These are phyloP conservation scores for Megaceryle torquata DNA, from an alignment of 2,113 vertebrate species.

Conservation along the genomic window DNA sequence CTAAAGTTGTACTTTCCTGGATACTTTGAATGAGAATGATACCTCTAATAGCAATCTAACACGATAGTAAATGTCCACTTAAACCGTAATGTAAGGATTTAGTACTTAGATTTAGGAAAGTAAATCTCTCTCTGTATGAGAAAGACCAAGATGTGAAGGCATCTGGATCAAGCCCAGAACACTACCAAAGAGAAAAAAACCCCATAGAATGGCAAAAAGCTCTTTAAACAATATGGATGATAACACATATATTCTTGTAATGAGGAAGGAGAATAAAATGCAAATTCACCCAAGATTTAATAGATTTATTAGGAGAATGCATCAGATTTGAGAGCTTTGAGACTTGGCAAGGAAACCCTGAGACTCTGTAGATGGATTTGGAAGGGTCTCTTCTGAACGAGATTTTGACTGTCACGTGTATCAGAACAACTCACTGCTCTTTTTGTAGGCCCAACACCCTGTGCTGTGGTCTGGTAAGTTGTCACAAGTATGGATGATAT, in stretches of 20 bases:
- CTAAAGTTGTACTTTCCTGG: constrained; percentile 26
- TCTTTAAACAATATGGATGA: constrained; percentile 36
- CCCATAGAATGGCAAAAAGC: not conserved
- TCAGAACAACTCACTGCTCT: not conserved
- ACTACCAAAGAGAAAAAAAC: not conserved
- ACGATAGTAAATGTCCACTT: constrained; percentile 39
- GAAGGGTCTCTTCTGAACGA: not conserved
- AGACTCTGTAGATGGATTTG: not conserved
- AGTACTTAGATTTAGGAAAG: not conserved
- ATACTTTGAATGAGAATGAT: constrained; percentile 18
- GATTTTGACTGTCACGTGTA: not conserved
- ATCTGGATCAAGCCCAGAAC: constrained; percentile 25
- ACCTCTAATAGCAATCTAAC: constrained; percentile 30
- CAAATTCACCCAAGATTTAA: constrained; percentile 50
- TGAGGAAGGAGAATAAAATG: constrained; percentile 60
- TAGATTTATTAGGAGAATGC: constrained; percentile 59
- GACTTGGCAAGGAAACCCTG: constrained; percentile 7
- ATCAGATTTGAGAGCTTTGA: constrained; percentile 27
- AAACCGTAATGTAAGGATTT: constrained; percentile 48
- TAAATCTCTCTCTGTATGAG: constrained; percentile 34
- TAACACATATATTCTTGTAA: constrained; percentile 57
- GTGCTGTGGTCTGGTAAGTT: not conserved
- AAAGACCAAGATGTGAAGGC: constrained; percentile 18
- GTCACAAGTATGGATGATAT: not conserved
- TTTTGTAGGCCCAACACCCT: fast-evolving